These are phyloP conservation scores for Mastomys coucha DNA, from an alignment of 2,113 vertebrate genomes.

Conservation along the genomic window DNA sequence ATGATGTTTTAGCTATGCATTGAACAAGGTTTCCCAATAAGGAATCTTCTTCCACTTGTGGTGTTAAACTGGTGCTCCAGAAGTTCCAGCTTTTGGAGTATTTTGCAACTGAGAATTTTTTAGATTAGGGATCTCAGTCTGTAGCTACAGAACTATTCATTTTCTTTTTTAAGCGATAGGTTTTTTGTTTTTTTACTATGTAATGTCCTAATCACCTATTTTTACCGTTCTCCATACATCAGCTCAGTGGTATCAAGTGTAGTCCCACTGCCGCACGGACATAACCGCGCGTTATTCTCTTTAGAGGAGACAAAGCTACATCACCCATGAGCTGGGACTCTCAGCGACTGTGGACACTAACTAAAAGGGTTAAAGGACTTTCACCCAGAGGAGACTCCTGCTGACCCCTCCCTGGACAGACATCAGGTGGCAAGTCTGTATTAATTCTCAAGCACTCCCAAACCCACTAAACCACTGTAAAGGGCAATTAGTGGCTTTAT, in stretches of 20 bases:
- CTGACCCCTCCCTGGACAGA: neutral
- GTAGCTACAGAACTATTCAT: neutral
- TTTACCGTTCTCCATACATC: neutral
- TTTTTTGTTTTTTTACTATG: neutral
- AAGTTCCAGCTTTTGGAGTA: neutral
- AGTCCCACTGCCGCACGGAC: rapidly evolving
- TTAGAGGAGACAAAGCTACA: neutral
- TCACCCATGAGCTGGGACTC: neutral
- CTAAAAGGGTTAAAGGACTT: neutral
- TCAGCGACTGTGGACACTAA: neutral
- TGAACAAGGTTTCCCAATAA: neutral
- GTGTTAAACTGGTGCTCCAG: neutral
- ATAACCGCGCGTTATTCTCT: neutral
- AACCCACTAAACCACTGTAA: constrained; percentile 68
- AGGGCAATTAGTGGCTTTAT: constrained; percentile 72
- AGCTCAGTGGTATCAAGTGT: neutral
- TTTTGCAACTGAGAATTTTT: neutral
- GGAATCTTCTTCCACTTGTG: neutral
- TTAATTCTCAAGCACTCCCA: neutral
- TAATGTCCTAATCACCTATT: neutral
- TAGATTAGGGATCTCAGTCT: neutral
- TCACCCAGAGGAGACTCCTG: neutral
- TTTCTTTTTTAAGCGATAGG: neutral
- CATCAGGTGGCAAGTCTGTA: neutral
- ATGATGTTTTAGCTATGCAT: neutral